Evolutionary conservation across 2,888 invertebrate genomes (phyloP), one percentile per base, ranked within the genome.

Genomic region (Kryphioiulus occultus): DNA sequence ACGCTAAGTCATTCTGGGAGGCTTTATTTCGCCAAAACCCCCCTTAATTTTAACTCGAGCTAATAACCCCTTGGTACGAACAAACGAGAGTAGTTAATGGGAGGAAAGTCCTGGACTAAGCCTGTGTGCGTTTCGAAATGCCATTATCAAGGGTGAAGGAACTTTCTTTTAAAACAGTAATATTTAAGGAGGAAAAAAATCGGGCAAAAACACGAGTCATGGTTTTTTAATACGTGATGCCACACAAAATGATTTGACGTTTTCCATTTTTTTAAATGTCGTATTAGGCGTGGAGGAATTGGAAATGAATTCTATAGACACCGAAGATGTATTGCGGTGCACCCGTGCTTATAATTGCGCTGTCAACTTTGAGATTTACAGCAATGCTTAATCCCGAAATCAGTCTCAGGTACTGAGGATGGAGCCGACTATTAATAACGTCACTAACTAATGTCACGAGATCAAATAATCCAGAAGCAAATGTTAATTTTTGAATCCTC

Each of bases 1-100:
- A 59, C 59, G 59, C 22, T 5, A 59, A 59, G 59, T 59, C 59
- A 59, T 59, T 59, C 59, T 59, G 59, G 59, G 59, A 59, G 59
- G 59, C 59, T 59, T 59, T 59, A 22, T 59, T 22, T n/a, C 59
- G 4, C 17, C 22, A 59, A 22, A 59, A 59, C 59, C 59, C 59
- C 59, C 22, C 59, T 59, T 59, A 59, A 59, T 59, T 59, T 59
- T 59, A 59, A 59, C 59, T 59, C 59, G 59, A 59, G 59, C 59
- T 59, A 59, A 59, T 59, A 59, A 59, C 59, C 59, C 59, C 59
- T 59, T 5, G 59, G 59, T 59, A 22, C 59, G 59, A 59, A 59
- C 59, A 59, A 59, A 59, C 59, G 59, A 59, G 59, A 59, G 59
- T 59, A 59, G 12, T 59, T 59, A 59, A 59, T 59, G 59, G 59